phyloP scores from a whole-genome alignment of 2,797 vertebrate species.

The Ataeniobius toweri region DNA sequence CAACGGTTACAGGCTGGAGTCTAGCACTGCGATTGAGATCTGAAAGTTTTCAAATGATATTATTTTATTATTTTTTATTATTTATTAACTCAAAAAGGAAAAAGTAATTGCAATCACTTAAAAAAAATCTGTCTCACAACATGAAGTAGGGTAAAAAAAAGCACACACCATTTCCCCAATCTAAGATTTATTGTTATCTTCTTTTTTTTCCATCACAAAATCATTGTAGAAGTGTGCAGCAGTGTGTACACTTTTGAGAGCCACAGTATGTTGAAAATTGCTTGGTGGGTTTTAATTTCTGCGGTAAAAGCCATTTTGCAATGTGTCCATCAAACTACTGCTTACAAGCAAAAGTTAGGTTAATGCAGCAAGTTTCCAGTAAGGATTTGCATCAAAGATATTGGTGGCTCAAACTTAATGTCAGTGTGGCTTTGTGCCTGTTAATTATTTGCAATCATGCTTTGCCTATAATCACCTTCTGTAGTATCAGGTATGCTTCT shows the following conservation, averaged over 20 bases:
- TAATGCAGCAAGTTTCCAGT: not conserved
- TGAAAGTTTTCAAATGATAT: not conserved
- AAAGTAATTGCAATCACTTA: not conserved
- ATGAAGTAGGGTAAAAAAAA: not conserved
- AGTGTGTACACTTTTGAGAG: too few relatives aligned
- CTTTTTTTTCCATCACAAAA: too few relatives aligned
- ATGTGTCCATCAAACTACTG: not conserved
- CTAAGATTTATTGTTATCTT: too few relatives aligned
- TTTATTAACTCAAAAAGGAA: not conserved
- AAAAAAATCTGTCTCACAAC: not conserved
- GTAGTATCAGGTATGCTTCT: not conserved
- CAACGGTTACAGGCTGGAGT: not conserved
- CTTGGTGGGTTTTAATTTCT: not conserved
- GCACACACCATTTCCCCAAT: not conserved
- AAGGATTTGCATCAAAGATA: not conserved
- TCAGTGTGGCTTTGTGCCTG: not conserved
- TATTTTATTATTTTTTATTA: not conserved
- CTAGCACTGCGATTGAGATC: not conserved
- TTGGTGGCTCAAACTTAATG: not conserved
- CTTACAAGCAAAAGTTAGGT: not conserved
- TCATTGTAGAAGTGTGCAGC: too few relatives aligned
- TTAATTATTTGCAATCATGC: not conserved
- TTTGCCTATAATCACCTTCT: not conserved
- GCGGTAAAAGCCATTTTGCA: not conserved
- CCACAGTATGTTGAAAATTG: too few relatives aligned